phyloP scores from a whole-genome alignment of 64 coral and sea anemone species.

The Stylophora pistillata region DNA sequence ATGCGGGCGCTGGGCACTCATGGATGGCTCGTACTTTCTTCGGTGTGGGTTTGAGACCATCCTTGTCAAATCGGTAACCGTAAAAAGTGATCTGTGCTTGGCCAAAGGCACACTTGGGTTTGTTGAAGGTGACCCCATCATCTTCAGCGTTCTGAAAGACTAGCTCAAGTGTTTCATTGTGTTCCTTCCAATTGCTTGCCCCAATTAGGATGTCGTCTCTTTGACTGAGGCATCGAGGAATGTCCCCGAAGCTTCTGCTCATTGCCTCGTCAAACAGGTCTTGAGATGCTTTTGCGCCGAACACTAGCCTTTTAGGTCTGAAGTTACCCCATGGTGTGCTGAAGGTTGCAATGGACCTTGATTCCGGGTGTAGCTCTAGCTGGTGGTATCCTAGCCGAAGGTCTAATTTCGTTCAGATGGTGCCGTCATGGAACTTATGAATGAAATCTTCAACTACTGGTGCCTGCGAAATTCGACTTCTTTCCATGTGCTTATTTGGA shows the following conservation, averaged over 20 bases:
- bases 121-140: constrained; percentile 58
- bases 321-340: constrained; percentile 43
- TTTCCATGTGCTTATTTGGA: constrained; percentile 25
- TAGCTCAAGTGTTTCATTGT: constrained; percentile 15
- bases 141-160: constrained; percentile 42
- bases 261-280: constrained; percentile 41
- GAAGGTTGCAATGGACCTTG: constrained; percentile 39
- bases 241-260: constrained; percentile 27
- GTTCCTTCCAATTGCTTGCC: constrained; percentile 22
- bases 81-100: constrained; percentile 47
- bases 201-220: constrained; percentile 51
- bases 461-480: constrained; percentile 7
- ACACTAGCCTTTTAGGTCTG: constrained; percentile 35
- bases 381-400: constrained; percentile 53
- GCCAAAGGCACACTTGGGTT: constrained; percentile 61
- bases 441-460: constrained; percentile 48
- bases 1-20: constrained; percentile 1
- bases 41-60: constrained; percentile 33
- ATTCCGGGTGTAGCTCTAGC: constrained; percentile 36
- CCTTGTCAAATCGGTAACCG: constrained; percentile 21
- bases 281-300: constrained; percentile 37
- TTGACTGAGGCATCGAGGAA: constrained; percentile 43
- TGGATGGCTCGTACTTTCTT: constrained; percentile 18
- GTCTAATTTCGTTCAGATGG: constrained; percentile 42
- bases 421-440: constrained; percentile 39